Percentiles rank a stretch among this genome's conserved stretches.
These are phyloP conservation scores for Pseudotriccus pelzelni DNA, from an alignment of 2,797 vertebrate species.

Conservation along the genomic window DNA sequence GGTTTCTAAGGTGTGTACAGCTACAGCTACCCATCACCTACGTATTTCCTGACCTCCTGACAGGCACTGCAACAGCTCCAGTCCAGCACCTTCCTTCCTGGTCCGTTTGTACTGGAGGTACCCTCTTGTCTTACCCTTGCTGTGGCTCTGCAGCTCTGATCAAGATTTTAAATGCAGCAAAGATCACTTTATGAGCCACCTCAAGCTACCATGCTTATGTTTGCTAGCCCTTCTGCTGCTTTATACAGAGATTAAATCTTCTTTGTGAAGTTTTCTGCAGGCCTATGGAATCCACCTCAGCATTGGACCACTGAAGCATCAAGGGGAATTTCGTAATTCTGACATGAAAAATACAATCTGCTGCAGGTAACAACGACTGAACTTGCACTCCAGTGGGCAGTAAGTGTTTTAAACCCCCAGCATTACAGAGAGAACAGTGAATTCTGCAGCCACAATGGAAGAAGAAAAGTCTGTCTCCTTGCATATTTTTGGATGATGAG, in stretches of 20 bases:
- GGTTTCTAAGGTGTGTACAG: background rate
- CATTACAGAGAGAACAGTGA: background rate
- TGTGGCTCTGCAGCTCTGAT: background rate
- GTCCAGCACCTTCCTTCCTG: background rate
- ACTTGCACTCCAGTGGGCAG: background rate
- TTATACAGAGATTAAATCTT: background rate
- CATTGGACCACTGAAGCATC: background rate
- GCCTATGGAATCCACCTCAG: background rate
- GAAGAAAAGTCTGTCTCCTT: background rate
- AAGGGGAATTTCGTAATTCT: background rate
- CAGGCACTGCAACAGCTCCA: accelerated
- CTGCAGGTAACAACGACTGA: background rate
- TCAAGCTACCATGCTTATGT: background rate
- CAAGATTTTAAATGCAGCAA: background rate
- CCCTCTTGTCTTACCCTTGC: accelerated
- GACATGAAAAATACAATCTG: background rate
- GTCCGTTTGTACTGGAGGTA: accelerated
- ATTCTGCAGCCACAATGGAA: background rate
- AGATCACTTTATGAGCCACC: background rate
- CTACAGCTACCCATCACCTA: background rate
- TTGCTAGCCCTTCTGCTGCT: background rate
- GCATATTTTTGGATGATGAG: background rate
- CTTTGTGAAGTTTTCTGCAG: background rate
- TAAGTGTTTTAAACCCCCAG: accelerated
- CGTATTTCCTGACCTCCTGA: background rate